phyloP scores from a whole-genome alignment of 2,888 invertebrate genomes.

The Lissocephala sabroskyi region DNA sequence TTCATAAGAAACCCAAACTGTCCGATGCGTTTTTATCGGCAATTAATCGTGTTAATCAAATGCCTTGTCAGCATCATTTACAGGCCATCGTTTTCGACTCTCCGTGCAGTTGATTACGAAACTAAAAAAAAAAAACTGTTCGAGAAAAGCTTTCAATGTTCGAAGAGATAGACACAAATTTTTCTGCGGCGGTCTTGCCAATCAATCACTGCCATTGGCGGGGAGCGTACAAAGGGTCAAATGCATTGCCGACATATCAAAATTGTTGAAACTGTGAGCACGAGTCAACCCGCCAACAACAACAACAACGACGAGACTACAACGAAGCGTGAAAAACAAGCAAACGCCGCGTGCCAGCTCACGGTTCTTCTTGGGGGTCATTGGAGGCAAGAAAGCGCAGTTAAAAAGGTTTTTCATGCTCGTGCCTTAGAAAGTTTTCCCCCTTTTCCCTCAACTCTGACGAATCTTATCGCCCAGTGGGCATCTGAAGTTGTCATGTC shows the following conservation, averaged over 20 bases:
- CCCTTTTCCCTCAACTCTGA: no score
- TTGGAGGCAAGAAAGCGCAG: constrained; percentile 21
- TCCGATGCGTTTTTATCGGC: constrained; percentile 66
- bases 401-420: constrained; percentile 58
- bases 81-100: no score
- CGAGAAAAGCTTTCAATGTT: constrained; percentile 46
- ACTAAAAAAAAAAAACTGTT: constrained; percentile 16
- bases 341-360: constrained; percentile 5
- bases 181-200: constrained; percentile 28
- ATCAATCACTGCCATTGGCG: constrained; percentile 68
- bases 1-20: constrained; percentile 38
- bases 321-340: constrained; percentile 58
- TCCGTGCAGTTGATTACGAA: constrained; percentile 41
- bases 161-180: constrained; percentile 25
- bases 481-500: constrained; percentile 69
- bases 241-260: constrained; percentile 20
- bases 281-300: constrained; percentile 53
- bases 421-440: constrained; percentile 56
- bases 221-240: constrained; percentile 7
- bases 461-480: constrained; percentile 33
- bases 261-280: constrained; percentile 61
- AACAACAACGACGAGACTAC: not conserved
- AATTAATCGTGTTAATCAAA: constrained; percentile 71
- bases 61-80: constrained; percentile 70
- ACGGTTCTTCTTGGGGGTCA: not conserved